Evolutionary conservation across 2,888 invertebrate genomes (phyloP), one percentile per base, ranked within the genome.

Genomic region (Drosophila nigritarsus): DNA sequence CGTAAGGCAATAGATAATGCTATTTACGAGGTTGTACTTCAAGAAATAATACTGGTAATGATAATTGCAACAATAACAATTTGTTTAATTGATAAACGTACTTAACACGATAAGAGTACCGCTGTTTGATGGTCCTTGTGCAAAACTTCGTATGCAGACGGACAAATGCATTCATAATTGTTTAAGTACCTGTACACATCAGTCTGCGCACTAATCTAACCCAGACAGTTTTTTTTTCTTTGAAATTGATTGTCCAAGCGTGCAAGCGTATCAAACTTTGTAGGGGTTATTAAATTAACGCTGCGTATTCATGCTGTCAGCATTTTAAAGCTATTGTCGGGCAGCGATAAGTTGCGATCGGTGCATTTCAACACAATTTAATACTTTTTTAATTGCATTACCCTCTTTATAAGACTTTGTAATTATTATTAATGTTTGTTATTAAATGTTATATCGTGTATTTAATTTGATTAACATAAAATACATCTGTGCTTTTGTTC

Each of bases 291-390:
- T 1, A 27, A n/a, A 45, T 58, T 48, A 42, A 1, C 34, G 53
- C 59, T 48, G 24, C 38, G 69, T 53, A 34, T 60, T 59, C 68
- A n/a, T 53, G 38, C 48, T 53, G 38, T 68, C 45, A 59, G 68
- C 68, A 51, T 45, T 40, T 54, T 34, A 6, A 18, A 27, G 20
- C 1, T 24, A 13, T 2, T 53, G 15, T 5, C 32, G 50, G 29
- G 18, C 11, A 29, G 27, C 38, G 68, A 68, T 68, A 68, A 69
- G 45, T 20, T 45, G 13, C n/a, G 4, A 24, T 42, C 4, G n/a
- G 3, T 4, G 20, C 51, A 36, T 20, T 53, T 15, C 11, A 3
- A 45, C 3, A 2, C 7, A 2, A 2, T 6, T 27, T 2, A 9
- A 15, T 15, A 15, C 15, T 15, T 7, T 34, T n/a, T 24, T 20